phyloP scores from a whole-genome alignment of 2,797 vertebrate genomes.

The Myiothlypis chrysogaster region DNA sequence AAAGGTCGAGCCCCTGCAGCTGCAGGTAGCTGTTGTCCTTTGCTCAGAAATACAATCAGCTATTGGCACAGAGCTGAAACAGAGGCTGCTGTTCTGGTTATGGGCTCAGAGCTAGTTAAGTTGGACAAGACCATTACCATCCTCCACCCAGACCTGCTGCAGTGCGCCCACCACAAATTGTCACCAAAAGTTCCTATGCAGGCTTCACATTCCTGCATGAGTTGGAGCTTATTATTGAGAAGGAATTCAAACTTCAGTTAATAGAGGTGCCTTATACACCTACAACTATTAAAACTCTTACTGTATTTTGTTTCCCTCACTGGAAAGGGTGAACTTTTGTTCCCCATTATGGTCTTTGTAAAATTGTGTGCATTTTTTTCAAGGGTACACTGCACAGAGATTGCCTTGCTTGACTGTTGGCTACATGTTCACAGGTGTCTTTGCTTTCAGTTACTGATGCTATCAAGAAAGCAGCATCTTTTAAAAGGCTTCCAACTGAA shows the following conservation, averaged over 20 bases:
- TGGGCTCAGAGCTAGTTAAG: not conserved
- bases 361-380: not conserved
- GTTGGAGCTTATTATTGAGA: not conserved
- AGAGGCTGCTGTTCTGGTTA: not conserved
- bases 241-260: not conserved
- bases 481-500: slow-evolving; percentile 38
- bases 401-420: not conserved
- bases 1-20: not conserved
- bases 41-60: not conserved
- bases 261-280: not conserved
- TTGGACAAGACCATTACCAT: not conserved
- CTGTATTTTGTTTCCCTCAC: not conserved
- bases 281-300: not conserved
- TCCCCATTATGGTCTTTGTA: not conserved
- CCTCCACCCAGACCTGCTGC: not conserved
- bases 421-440: not conserved
- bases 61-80: not conserved
- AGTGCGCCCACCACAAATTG: not conserved
- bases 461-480: not conserved
- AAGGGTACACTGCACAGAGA: not conserved
- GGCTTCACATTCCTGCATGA: not conserved
- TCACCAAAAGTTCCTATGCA: not conserved
- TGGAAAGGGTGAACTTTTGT: not conserved
- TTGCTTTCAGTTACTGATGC: slow-evolving; percentile 7
- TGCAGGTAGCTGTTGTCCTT: not conserved